Percentiles rank a stretch among this genome's conserved stretches.
These are phyloP conservation scores for Argentina silus DNA, from an alignment of 2,797 vertebrate species.

Conservation along the genomic window DNA sequence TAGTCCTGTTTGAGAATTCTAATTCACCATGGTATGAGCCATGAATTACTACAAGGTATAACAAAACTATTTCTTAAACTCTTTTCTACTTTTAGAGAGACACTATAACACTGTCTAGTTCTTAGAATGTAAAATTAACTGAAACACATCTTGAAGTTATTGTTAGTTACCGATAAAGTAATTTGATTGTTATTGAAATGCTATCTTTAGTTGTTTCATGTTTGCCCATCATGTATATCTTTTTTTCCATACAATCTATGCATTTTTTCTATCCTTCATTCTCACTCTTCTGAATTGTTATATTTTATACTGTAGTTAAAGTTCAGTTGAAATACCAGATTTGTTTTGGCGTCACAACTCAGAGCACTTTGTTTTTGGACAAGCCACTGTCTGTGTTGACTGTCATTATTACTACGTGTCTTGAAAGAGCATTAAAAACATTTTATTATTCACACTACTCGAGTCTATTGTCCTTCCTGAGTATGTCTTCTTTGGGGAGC, in stretches of 20 bases:
- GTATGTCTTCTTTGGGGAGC: too few relatives aligned
- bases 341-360: slow-evolving; percentile 39
- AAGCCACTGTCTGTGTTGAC: slow-evolving; percentile 48
- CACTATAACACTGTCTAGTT: slow-evolving; percentile 9
- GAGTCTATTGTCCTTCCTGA: slow-evolving; percentile 11
- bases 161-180: slow-evolving; percentile 30
- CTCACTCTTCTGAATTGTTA: slow-evolving; percentile 48
- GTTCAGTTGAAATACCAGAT: slow-evolving; percentile 19
- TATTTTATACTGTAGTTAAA: slow-evolving; percentile 21
- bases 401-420: slow-evolving; percentile 48
- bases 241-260: slow-evolving; percentile 43
- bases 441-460: slow-evolving; percentile 52
- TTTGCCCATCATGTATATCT: slow-evolving; percentile 24
- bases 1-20: slow-evolving; percentile 34
- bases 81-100: slow-evolving; percentile 43
- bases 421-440: slow-evolving; percentile 68
- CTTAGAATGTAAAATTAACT: slow-evolving; percentile 19
- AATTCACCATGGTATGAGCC: slow-evolving; percentile 32
- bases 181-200: slow-evolving; percentile 25
- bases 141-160: neutral
- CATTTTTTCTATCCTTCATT: slow-evolving; percentile 48
- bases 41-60: slow-evolving; percentile 19
- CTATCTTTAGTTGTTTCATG: slow-evolving; percentile 26
- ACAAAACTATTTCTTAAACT: slow-evolving; percentile 36
- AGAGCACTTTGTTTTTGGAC: slow-evolving; percentile 53